These are phyloP conservation scores for Lottia gigantea DNA, from an alignment of 2,888 invertebrate species.

Conservation along the genomic window DNA sequence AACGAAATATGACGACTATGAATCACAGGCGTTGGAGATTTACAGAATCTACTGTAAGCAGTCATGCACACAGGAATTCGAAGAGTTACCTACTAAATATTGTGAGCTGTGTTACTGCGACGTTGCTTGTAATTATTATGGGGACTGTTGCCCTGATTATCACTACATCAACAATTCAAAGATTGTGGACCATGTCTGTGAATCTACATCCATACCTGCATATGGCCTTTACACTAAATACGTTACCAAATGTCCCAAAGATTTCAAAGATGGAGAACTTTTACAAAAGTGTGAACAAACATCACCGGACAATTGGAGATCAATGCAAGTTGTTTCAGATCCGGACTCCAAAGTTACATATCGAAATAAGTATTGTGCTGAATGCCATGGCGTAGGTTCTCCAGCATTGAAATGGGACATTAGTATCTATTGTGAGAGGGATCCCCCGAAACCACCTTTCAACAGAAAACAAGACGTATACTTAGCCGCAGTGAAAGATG, in stretches of 20 bases:
- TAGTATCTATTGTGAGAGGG: background rate
- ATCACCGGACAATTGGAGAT: constrained; percentile 10
- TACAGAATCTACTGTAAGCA: background rate
- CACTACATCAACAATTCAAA: background rate
- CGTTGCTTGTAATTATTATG: constrained; percentile 10
- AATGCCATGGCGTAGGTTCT: constrained; percentile 16
- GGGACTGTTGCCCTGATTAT: constrained; percentile 24
- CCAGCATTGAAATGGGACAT: background rate
- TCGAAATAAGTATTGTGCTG: constrained; percentile 23
- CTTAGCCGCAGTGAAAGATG: background rate
- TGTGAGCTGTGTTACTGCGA: constrained; percentile 18
- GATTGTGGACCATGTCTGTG: background rate
- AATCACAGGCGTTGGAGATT: background rate
- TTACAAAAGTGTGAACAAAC: background rate
- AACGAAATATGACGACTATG: background rate
- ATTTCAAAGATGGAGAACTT: background rate
- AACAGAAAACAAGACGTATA: background rate
- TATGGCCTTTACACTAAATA: background rate
- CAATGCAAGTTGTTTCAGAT: constrained; percentile 19
- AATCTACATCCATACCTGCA: background rate
- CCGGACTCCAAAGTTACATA: constrained; percentile 14
- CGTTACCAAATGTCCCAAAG: background rate
- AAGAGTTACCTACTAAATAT: background rate
- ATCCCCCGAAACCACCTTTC: background rate
- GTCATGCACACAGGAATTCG: background rate